Evolutionary conservation across 2,888 invertebrate species (phyloP).

Genomic region (Phragmatobia fuliginosa): DNA sequence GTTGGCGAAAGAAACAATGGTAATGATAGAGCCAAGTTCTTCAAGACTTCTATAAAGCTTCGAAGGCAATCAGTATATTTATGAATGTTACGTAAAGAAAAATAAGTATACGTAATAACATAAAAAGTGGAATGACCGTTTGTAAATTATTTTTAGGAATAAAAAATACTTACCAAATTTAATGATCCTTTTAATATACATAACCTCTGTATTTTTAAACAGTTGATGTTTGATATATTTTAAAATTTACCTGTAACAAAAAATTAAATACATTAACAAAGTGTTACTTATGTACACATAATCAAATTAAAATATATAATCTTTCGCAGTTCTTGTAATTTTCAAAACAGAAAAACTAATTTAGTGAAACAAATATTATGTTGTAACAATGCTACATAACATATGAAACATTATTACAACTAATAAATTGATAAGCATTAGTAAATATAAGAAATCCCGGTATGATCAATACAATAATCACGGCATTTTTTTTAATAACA

Average conservation of each 20-base stretch:
- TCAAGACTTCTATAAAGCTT: neutral
- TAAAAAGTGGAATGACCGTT: neutral
- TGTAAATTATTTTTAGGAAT: neutral
- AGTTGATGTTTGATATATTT: neutral
- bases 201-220: neutral
- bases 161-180: neutral
- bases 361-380: neutral
- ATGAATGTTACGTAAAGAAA: neutral
- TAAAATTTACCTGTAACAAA: conserved; percentile 21
- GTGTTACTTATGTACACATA: neutral
- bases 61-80: neutral
- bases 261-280: conserved; percentile 2
- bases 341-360: neutral
- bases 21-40: conserved; percentile 13
- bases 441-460: neutral
- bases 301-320: neutral
- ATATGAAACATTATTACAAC: neutral
- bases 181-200: neutral
- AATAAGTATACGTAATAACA: neutral
- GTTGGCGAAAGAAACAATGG: neutral
- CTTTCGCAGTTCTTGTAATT: neutral
- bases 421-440: neutral
- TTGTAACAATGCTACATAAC: no score
- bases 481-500: no score
- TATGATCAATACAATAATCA: no score